Evolutionary conservation across 2,113 vertebrate species (phyloP).

Genomic region (Pterophyllum scalare): DNA sequence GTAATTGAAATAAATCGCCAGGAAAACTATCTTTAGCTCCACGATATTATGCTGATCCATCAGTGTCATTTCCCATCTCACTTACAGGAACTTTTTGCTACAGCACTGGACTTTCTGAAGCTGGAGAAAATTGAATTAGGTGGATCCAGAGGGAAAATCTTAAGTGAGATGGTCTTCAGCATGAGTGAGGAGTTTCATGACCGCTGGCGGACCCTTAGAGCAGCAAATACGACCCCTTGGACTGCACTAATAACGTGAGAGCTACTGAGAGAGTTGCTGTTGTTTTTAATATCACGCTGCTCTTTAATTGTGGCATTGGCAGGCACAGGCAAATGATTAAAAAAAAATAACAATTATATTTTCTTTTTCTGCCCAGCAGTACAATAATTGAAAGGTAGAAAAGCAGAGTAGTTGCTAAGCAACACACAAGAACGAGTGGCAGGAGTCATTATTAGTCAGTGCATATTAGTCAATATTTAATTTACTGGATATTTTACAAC

Average conservation of each 20-base stretch:
- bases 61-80: neutral
- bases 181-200: constrained; percentile 81
- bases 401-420: constrained; percentile 62
- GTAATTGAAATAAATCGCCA: neutral
- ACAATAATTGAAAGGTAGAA: constrained; percentile 58
- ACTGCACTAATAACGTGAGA: constrained; percentile 75
- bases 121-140: constrained; percentile 79
- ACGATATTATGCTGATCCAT: neutral
- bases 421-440: constrained; percentile 39
- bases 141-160: constrained; percentile 75
- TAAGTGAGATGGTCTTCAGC: constrained; percentile 75
- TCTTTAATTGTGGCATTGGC: constrained; percentile 34
- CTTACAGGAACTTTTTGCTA: constrained; percentile 81
- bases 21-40: neutral
- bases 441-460: constrained; percentile 35
- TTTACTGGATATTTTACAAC: constrained; percentile 52
- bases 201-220: constrained; percentile 75
- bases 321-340: constrained; percentile 38
- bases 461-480: constrained; percentile 61
- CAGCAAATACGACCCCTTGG: constrained; percentile 82
- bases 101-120: constrained; percentile 81
- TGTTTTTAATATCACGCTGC: constrained; percentile 34
- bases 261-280: neutral
- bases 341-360: constrained; percentile 50
- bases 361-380: constrained; percentile 58